Evolutionary conservation across 1,140 invertebrate genomes (phyloP), one percentile per base, ranked within the genome.

Genomic region (Drosophila micromelanica): DNA sequence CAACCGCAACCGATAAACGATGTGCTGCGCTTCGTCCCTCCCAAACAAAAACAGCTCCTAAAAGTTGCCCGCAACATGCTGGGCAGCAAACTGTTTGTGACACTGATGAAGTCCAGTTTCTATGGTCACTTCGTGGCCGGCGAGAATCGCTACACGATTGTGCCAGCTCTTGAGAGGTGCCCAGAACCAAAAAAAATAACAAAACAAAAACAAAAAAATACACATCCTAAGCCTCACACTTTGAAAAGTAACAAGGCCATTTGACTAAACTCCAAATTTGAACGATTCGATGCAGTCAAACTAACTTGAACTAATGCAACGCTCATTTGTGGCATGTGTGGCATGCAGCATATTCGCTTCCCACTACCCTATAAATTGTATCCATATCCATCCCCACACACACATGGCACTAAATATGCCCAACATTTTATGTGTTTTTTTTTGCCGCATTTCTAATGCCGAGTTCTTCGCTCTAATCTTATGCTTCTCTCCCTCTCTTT

Each of bases 51-150:
- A n/a, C n/a, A n/a, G 98, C 91, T 99, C 27, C 97, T 99, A 96
- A 97, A 97, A 93, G 71, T 97, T 11, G 93, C 95, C 11, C 95
- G 96, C 72, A 93, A 93, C 71, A 55, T 99, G n/a, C 91, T 99
- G 38, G 98, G 99, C 3, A 95, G 97, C 78, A 94, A 92, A 67
- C 91, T 99, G 7, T 99, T 99, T 93, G 94, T 95, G 13, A 79
- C 93, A n/a, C 72, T 98, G 40, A 99, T 99, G 97, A 98, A 98
- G 92, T 93, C 94, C 2, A 98, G 98, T 15, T 99, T 99, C 93
- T 99, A 99, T 92, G 98, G 98, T 9, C 99, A 99, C 92, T 99
- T 99, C 93, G 98, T 99, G 23, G 98, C 98, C 43, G 98, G 98
- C 13, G 97, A 98, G 93, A 96, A 98, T 92, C 96, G 97, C 90